Evolutionary conservation across 2,888 invertebrate genomes (phyloP).

Genomic region (Ommatoiulus sabulosus): DNA sequence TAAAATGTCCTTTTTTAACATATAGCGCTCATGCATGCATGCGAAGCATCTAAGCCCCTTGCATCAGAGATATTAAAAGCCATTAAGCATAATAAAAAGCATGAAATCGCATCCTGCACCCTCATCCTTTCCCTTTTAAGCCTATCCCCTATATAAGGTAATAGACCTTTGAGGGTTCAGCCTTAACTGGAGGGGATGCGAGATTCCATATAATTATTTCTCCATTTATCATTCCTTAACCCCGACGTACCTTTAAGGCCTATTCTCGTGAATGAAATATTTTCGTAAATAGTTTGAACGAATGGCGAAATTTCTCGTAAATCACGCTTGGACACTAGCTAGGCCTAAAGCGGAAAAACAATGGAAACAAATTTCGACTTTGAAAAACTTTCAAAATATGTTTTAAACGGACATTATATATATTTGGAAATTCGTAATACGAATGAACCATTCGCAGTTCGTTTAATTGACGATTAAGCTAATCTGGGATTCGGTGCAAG

Average conservation of each 20-base stretch:
- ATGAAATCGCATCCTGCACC: background rate
- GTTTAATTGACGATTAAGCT: background rate
- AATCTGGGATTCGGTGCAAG: background rate
- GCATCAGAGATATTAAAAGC: background rate
- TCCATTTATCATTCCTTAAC: constrained; percentile 22
- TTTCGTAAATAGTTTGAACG: background rate
- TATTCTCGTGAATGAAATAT: background rate
- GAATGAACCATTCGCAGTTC: background rate
- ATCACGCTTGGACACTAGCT: background rate
- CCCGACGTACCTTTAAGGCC: background rate
- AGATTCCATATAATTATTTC: constrained; percentile 4
- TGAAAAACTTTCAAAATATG: no score
- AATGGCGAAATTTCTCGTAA: background rate
- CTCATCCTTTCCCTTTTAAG: background rate
- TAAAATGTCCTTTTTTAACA: no score
- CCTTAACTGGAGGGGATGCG: constrained; percentile 39
- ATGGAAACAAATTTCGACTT: no score
- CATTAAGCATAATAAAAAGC: background rate
- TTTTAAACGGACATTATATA: background rate
- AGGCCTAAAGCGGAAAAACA: background rate
- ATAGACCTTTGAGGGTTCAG: background rate
- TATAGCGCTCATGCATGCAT: background rate
- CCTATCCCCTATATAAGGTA: background rate
- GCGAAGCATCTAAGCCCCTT: background rate
- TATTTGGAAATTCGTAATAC: background rate